Evolutionary conservation across 2,888 invertebrate genomes (phyloP).

Genomic region (Acleris emargana): DNA sequence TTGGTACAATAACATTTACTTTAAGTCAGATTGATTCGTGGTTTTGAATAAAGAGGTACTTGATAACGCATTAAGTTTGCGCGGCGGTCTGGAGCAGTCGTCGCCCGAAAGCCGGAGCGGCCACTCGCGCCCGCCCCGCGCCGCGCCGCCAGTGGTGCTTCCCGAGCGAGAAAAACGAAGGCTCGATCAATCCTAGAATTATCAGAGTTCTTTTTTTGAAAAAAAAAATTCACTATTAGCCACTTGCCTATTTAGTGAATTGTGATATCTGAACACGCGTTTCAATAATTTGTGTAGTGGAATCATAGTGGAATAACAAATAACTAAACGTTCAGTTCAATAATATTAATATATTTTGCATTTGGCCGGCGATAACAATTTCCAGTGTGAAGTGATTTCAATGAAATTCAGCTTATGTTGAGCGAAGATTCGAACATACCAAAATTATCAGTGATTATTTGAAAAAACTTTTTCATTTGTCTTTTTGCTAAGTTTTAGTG

Average conservation of each 20-base stretch:
- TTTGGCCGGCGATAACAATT: too few relatives aligned
- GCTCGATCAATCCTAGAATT: constrained; percentile 1
- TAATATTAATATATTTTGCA: too few relatives aligned
- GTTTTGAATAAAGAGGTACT: constrained; percentile 7
- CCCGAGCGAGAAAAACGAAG: constrained; percentile 1
- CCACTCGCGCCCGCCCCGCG: not conserved
- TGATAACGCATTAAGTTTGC: constrained; percentile 10
- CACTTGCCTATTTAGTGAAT: not conserved
- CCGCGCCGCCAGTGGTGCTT: not conserved
- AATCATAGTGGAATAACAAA: not conserved
- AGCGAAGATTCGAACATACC: too few relatives aligned
- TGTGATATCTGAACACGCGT: not conserved
- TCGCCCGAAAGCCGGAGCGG: not conserved
- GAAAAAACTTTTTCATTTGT: too few relatives aligned
- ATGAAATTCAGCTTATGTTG: too few relatives aligned
- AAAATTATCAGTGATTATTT: too few relatives aligned
- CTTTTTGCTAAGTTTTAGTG: too few relatives aligned
- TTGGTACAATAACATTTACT: constrained; percentile 5
- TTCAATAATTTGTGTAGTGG: not conserved
- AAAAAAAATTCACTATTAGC: not conserved
- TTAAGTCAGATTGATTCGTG: not conserved
- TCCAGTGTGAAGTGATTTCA: too few relatives aligned
- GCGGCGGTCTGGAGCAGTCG: constrained; percentile 11
- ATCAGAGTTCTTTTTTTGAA: not conserved
- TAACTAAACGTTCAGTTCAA: not conserved